A percentile compares a stretch with the other conserved stretches of the same genome.
These are phyloP conservation scores for Ectobius pallidus DNA, from an alignment of 2,888 invertebrate species.

Conservation along the genomic window DNA sequence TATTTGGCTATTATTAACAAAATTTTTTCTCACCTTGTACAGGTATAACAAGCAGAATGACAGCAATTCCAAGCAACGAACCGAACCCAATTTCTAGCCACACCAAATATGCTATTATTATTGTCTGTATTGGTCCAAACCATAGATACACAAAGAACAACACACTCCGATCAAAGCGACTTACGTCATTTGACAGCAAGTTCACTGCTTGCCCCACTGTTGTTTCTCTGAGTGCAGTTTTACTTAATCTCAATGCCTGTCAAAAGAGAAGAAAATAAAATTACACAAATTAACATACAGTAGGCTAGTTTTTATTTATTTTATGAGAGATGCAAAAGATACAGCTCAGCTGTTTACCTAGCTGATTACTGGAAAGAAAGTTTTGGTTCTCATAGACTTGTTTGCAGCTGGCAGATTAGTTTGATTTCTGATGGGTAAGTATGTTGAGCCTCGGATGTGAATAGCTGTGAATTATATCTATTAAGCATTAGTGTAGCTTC, in stretches of 20 bases:
- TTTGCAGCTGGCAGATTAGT: too few relatives aligned
- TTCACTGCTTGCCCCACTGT: constrained; percentile 78
- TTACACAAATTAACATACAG: background rate
- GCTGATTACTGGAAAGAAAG: too few relatives aligned
- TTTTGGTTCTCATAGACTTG: too few relatives aligned
- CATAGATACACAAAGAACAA: constrained; percentile 90
- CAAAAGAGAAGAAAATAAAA: background rate
- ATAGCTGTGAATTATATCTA: too few relatives aligned
- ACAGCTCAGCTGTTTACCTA: too few relatives aligned
- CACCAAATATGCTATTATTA: constrained; percentile 79
- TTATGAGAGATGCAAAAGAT: too few relatives aligned
- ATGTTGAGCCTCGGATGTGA: too few relatives aligned
- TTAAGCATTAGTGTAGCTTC: too few relatives aligned
- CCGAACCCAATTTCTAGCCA: constrained; percentile 71
- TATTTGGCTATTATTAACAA: too few relatives aligned
- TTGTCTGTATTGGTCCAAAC: constrained; percentile 86
- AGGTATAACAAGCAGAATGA: constrained; percentile 74
- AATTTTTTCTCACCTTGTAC: constrained; percentile 71
- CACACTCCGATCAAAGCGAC: constrained; percentile 87
- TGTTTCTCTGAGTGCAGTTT: constrained; percentile 83
- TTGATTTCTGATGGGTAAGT: too few relatives aligned
- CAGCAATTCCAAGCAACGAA: constrained; percentile 71
- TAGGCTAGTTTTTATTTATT: background rate
- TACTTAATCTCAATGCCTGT: constrained; percentile 70
- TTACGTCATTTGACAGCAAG: constrained; percentile 94